These are phyloP conservation scores for Amazona finschi DNA, from an alignment of 2,797 vertebrate genomes.

Conservation along the genomic window DNA sequence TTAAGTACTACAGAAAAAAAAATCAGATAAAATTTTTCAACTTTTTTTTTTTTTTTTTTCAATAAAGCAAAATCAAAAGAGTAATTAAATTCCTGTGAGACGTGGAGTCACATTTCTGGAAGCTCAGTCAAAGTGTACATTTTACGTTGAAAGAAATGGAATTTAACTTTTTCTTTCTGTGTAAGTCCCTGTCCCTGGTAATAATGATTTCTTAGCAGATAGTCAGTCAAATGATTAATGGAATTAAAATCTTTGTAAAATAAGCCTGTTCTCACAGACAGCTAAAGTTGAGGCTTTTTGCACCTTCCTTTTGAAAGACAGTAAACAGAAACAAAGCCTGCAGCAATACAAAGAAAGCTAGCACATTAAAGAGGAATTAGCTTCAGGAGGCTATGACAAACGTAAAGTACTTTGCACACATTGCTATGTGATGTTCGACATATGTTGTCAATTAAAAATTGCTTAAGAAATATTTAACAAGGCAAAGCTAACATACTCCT, in stretches of 20 bases:
- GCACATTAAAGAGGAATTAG: slow-evolving; percentile 65
- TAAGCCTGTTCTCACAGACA: slow-evolving; percentile 37
- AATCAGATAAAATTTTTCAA: background rate
- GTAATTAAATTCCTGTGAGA: background rate
- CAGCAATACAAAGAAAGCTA: slow-evolving; percentile 51
- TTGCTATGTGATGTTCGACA: slow-evolving; percentile 71
- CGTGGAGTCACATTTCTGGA: background rate
- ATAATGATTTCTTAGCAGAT: slow-evolving; percentile 27
- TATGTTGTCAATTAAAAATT: slow-evolving; percentile 77
- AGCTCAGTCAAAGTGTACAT: background rate
- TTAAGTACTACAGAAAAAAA: background rate
- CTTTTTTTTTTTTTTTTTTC: background rate
- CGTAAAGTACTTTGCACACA: slow-evolving; percentile 62
- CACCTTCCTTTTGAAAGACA: slow-evolving; percentile 12
- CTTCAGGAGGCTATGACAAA: slow-evolving; percentile 66
- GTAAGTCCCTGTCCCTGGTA: background rate
- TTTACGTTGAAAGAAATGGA: slow-evolving; percentile 25
- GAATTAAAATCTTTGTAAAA: slow-evolving; percentile 43
- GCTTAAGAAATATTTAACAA: slow-evolving; percentile 75
- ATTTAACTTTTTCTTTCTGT: slow-evolving; percentile 8
- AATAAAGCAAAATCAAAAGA: background rate
- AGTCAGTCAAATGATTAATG: slow-evolving; percentile 34
- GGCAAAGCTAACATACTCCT: slow-evolving; percentile 46
- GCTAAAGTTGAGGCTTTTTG: background rate
- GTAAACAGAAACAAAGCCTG: slow-evolving; percentile 67